Conservation (phyloP, 2,797 vertebrate species). For the Sus cebifrons region DNA sequence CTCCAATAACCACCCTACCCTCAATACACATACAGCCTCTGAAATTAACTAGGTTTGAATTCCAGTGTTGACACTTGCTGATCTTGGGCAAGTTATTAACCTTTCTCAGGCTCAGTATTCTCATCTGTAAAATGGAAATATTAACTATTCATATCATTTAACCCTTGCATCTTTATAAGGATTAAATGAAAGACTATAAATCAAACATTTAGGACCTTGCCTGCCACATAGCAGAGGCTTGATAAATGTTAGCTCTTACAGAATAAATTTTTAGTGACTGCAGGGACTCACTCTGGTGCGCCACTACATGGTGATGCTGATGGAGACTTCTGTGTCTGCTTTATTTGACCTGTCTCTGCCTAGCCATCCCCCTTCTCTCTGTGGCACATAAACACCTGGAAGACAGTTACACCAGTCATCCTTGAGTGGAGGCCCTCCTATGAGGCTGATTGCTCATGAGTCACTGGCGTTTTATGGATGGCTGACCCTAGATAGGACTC, state of each 20-base stretch:
- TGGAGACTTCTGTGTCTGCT: background rate
- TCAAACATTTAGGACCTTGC: background rate
- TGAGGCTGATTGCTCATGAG: background rate
- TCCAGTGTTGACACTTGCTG: background rate
- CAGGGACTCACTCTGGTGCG: no score
- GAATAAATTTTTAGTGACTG: background rate
- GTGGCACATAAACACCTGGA: background rate
- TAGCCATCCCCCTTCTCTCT: background rate
- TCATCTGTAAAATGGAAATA: conserved; percentile 17
- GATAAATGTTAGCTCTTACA: background rate
- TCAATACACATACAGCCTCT: background rate
- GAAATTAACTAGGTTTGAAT: background rate
- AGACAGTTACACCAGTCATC: background rate
- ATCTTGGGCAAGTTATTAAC: background rate
- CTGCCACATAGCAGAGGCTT: background rate
- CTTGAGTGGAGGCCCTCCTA: no score
- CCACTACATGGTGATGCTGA: background rate
- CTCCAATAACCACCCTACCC: background rate
- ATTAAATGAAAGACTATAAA: background rate
- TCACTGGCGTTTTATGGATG: background rate
- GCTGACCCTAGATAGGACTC: background rate
- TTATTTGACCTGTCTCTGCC: background rate
- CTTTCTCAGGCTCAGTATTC: conserved; percentile 27
- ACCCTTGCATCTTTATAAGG: background rate
- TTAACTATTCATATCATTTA: background rate